Base-by-base conservation (phyloP, 2,888 invertebrate species). In the Hedychridium roseum region DNA sequence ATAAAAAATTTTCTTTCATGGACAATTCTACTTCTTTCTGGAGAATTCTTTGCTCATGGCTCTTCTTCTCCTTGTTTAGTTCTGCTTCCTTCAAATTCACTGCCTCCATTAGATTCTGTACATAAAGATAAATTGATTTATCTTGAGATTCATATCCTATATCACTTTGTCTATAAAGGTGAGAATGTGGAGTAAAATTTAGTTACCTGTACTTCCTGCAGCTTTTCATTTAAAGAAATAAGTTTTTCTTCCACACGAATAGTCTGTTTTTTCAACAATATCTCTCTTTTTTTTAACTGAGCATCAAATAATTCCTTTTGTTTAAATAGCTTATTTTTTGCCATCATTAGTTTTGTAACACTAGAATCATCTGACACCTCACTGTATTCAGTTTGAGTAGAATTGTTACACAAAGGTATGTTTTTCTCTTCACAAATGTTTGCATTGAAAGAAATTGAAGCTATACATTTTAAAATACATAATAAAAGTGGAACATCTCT, bases 121-220 rank as follows among this genome's bases (percentile, higher is more conserved):
- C 15, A 16, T 2, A 20, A 14, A 15, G 34, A 37, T 18, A 11
- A 21, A n/a, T n/a, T n/a, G n/a, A n/a, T 18, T 28, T 17, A 15
- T 40, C 9, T 34, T 12, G 18, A 35, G 2, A 16, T 38, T 17
- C 9, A 28, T n/a, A 16, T 6, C n/a, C 7, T 28, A 3, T 28
- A 28, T 11, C 44, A 32, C 30, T 11, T 38, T 30, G 41, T 39
- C 34, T 6, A 2, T 32, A 34, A 30, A 5, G 27, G 44, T 16
- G 16, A 15, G 9, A 2, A 15, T 34, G 17, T 28, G 34, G 5
- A 41, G 28, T 7, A 26, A 41, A 23, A 38, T 15, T 35, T 21
- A 40, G 26, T 53, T 59, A 75, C 77, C 60, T 78, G 72, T 6
- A 69, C 70, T 39, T 73, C 61, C 15, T 69, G 57, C 23, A 76